A percentile compares a stretch with the other conserved stretches of the same genome.
Evolutionary conservation across 2,113 vertebrate species (phyloP).

Genomic region (Pituophis catenifer): DNA sequence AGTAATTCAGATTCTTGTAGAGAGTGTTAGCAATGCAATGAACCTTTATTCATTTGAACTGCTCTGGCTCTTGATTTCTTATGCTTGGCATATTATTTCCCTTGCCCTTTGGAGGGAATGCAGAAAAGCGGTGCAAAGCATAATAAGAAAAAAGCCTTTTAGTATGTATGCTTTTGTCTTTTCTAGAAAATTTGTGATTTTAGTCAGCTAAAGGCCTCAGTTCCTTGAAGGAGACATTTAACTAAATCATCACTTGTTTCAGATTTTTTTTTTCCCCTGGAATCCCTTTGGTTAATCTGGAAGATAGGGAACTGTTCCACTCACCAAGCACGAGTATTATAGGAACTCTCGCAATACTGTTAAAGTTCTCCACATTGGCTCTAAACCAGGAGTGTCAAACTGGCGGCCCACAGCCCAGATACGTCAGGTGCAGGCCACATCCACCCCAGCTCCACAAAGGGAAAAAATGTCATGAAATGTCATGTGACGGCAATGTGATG

Average conservation of each 20-base stretch:
- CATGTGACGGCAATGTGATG: no score
- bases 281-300: background rate
- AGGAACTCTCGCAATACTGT: background rate
- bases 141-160: background rate
- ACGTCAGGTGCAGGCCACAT: no score
- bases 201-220: background rate
- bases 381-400: background rate
- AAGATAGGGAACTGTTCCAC: background rate
- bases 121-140: background rate
- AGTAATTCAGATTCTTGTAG: background rate
- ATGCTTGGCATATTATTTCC: background rate
- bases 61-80: background rate
- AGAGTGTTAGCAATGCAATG: background rate
- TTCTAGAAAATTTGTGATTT: background rate
- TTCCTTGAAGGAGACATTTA: conserved; percentile 9
- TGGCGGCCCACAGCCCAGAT: no score
- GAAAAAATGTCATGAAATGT: no score
- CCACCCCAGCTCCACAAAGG: no score
- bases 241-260: background rate
- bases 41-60: background rate
- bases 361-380: background rate
- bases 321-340: background rate
- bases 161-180: background rate
- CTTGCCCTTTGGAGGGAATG: background rate
- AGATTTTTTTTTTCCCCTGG: background rate